phyloP scores from a whole-genome alignment of 2,888 invertebrate genomes.

The Dryobota labecula region DNA sequence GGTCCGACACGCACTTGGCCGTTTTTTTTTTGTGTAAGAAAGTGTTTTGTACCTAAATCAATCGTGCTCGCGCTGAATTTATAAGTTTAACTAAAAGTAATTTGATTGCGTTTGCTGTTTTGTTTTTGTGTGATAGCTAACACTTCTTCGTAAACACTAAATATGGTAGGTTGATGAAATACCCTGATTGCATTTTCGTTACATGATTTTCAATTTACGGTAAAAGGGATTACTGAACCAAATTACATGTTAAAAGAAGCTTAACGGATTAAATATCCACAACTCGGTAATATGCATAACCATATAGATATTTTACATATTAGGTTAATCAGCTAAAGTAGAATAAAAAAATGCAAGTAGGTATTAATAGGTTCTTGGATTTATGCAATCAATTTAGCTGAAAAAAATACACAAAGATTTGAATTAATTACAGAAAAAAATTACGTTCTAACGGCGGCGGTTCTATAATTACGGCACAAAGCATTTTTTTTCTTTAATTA shows the following conservation, averaged over 20 bases:
- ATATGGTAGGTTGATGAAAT: not conserved
- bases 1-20: too few species aligned
- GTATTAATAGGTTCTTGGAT: too few species aligned
- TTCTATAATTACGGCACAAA: too few species aligned
- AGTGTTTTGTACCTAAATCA: not conserved
- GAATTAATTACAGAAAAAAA: too few species aligned
- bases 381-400: too few species aligned
- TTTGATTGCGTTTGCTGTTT: too few species aligned
- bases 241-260: slow-evolving; percentile 19
- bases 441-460: too few species aligned
- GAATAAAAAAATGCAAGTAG: not conserved
- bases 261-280: slow-evolving; percentile 13
- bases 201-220: not conserved
- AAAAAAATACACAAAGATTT: too few species aligned
- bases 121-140: too few species aligned
- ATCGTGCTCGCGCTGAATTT: not conserved
- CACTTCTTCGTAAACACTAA: too few species aligned
- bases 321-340: not conserved
- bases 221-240: slow-evolving; percentile 9
- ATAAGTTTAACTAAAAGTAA: too few species aligned
- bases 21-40: not conserved
- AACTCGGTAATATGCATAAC: not conserved
- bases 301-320: not conserved
- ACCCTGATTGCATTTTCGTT: not conserved
- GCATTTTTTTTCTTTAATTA: too few species aligned